Evolutionary conservation across 2,113 vertebrate genomes (phyloP), one percentile per base, ranked within the genome.

Genomic region (Sander lucioperca): DNA sequence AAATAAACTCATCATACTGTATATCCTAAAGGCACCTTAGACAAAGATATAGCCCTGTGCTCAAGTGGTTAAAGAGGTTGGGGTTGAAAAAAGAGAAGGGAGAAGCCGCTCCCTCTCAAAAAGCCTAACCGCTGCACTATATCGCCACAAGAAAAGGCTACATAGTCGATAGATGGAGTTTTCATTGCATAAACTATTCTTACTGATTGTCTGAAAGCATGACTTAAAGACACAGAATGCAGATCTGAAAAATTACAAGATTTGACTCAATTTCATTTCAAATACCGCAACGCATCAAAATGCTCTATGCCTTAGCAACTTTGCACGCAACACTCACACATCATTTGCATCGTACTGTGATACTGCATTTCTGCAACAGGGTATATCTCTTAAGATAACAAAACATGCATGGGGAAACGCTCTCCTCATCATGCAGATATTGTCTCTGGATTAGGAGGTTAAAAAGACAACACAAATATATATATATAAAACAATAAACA

Each of bases 11-110:
- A 77, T 89, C 66, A 76, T 36, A 84, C 64, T 74, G 76, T 77
- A 71, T 71, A 75, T 88, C 77, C 83, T 88, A 88, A 94, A 94
- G 92, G 93, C 93, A 94, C 93, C 90, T 81, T 90, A 90, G 80
- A 91, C 79, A 79, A 89, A 91, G 78, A 86, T 68, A 85, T 58
- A 92, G 86, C 87, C 87, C 87, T 89, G 87, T 73, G 57, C 74
- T 78, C 5, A 3, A 62, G 75, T 39, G 70, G 78, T 78, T 79
- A 54, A 83, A 83, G 62, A 80, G 75, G 79, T 87, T 83, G 21
- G 76, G 45, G 68, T 71, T 75, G 30, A 76, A 74, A 72, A 78
- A 68, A 53, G 18, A 57, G 12, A 79, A 47, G 62, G 11, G 47
- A 61, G 39, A 83, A 76, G 45, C 54, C 25, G 76, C 82, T 89